Conservation (phyloP, 2,888 invertebrate species). For the Hedya salicella region DNA sequence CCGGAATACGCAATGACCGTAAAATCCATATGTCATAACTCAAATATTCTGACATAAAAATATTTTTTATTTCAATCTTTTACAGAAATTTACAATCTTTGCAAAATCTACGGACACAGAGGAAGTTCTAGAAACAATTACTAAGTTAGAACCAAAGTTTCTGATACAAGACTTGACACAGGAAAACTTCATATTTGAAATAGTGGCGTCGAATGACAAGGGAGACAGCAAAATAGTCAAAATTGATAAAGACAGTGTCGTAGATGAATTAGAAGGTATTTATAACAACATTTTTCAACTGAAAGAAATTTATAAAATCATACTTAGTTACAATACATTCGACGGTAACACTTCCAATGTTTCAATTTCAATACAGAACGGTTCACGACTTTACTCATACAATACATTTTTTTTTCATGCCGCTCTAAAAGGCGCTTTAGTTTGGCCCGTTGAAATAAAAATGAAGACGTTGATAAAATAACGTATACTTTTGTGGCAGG, state of each 20-base stretch:
- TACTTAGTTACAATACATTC: too few species aligned
- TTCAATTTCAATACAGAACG: too few species aligned
- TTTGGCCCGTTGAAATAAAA: too few species aligned
- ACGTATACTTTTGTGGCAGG: constrained; percentile 24
- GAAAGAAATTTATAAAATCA: too few species aligned
- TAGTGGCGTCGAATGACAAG: constrained; percentile 74
- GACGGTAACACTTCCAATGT: too few species aligned
- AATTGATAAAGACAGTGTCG: constrained; percentile 65
- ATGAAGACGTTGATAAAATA: neutral
- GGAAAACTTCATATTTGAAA: constrained; percentile 67
- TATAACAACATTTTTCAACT: too few species aligned
- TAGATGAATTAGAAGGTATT: constrained; percentile 60
- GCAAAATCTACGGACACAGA: constrained; percentile 61
- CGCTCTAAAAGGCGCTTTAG: too few species aligned
- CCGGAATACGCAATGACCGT: too few species aligned
- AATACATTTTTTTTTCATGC: too few species aligned
- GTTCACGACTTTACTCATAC: too few species aligned
- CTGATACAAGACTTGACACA: constrained; percentile 68
- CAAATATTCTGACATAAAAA: neutral
- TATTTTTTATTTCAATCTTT: constrained; percentile 34
- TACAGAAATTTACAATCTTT: constrained; percentile 75
- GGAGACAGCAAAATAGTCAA: constrained; percentile 72
- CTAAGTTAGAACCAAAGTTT: constrained; percentile 70
- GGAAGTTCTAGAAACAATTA: constrained; percentile 68
- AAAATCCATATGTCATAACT: too few species aligned